These are phyloP conservation scores for Chondrilla cf. caribensis DNA, from an alignment of 37 sponge, comb jelly and placozoan species.

Conservation along the genomic window DNA sequence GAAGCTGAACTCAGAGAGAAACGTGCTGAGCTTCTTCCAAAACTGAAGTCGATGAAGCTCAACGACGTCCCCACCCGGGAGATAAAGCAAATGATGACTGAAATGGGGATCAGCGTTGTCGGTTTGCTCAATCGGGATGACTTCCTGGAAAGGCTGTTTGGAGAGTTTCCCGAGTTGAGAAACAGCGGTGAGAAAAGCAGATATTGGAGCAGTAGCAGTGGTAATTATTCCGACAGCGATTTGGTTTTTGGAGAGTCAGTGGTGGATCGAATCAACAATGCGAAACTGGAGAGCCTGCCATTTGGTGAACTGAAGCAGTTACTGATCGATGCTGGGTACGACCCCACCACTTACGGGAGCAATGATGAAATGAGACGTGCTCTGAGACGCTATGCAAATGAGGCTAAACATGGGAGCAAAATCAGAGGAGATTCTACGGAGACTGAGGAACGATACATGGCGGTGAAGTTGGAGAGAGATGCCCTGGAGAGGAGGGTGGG, in stretches of 20 bases:
- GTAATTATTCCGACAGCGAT: not conserved
- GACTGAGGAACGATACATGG: not conserved
- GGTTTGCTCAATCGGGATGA: conserved; percentile 49
- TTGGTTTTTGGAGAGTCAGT: not conserved
- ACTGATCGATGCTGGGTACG: not conserved
- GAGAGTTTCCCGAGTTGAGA: conserved; percentile 56
- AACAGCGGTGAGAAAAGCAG: not conserved
- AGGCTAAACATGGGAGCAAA: not conserved
- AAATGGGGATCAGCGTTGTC: conserved; percentile 46
- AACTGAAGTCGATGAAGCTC: conserved; percentile 63
- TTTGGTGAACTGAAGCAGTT: not conserved
- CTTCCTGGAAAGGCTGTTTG: conserved; percentile 46
- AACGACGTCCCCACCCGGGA: conserved; percentile 33
- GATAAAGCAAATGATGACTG: conserved; percentile 61
- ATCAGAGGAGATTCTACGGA: not conserved
- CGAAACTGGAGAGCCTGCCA: not conserved
- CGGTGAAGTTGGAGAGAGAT: not conserved
- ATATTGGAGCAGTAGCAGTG: not conserved
- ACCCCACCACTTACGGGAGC: not conserved
- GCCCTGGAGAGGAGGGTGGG: not conserved
- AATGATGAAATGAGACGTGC: not conserved
- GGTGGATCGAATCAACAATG: not conserved
- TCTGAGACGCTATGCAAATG: not conserved
- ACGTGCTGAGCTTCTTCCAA: conserved; percentile 39
- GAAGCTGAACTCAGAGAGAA: conserved; percentile 17